Evolutionary conservation across 1,140 invertebrate genomes (phyloP), one percentile per base, ranked within the genome.

Genomic region (Sitophilus oryzae): DNA sequence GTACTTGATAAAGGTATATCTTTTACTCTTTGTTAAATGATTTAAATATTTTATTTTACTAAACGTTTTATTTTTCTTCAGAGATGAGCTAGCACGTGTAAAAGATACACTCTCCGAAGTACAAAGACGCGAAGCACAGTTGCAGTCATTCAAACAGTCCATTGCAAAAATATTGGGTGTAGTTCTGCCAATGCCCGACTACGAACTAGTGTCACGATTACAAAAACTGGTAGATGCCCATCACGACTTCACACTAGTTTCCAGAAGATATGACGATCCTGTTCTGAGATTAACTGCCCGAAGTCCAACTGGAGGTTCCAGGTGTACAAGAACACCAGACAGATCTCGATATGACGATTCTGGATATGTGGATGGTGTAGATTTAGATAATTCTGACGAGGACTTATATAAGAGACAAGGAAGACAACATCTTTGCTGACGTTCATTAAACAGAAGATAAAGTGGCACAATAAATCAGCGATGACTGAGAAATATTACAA

Each of bases 221-320:
- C 84, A 87, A 63, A 88, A 88, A 73, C 72, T 88, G 53, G 81
- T 86, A 6, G 81, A 86, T 57, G 85, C 85, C 0, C 84, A 88
- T 71, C 79, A 85, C 45, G 85, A 88, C 68, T 88, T 86, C 67
- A 86, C 85, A 1, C 74, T 85, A 60, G 79, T 88, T 0, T 87
- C 85, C 0, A 70, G 84, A 6, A 74, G 84, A 55, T 86, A 84
- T 60, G 82, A 84, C 59, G 82, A 82, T 65, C 81, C 82, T 1
- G 74, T 81, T 16, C 63, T 79, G 36, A 64, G 78, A 22, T 71
- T 79, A 10, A 74, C 79, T 1, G 74, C 77, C 0, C 67, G 77
- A 2, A 79, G 77, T 30, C 73, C 73, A 4, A 73, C 73, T 1
- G 66, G 64, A 10, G 72, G 72, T 3, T 79, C 77, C 15, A 63